A percentile compares a stretch with the other conserved stretches of the same genome.
Conservation (phyloP, 2,113 vertebrate species). For the Oxyruncus cristatus region DNA sequence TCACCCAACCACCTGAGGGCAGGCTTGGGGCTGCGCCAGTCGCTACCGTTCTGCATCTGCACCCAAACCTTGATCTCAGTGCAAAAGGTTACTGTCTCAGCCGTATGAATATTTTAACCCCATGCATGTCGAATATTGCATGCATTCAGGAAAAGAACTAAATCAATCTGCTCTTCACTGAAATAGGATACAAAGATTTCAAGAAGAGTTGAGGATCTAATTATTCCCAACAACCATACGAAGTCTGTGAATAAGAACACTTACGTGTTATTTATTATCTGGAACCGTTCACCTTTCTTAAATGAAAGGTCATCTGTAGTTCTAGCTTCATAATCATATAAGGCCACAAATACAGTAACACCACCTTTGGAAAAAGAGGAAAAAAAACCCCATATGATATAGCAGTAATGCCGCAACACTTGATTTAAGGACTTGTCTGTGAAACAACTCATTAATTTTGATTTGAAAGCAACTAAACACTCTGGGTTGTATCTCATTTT, state of each 20-base stretch:
- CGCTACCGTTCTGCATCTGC: not conserved
- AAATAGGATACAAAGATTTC: not conserved
- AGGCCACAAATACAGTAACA: constrained; percentile 98
- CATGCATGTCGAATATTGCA: not conserved
- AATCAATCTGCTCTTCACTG: not conserved
- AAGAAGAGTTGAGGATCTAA: not conserved
- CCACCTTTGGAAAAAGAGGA: constrained; percentile 78
- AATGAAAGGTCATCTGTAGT: constrained; percentile 98
- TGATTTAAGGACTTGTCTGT: not conserved
- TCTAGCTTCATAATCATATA: constrained; percentile 98
- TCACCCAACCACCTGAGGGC: not conserved
- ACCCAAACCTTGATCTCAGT: not conserved
- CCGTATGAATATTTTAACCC: not conserved
- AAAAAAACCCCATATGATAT: not conserved
- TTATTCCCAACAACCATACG: not conserved
- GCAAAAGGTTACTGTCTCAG: not conserved
- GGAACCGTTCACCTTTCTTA: constrained; percentile 97
- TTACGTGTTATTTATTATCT: constrained; percentile 99
- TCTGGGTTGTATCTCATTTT: not conserved
- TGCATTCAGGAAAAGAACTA: not conserved
- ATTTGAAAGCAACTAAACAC: not conserved
- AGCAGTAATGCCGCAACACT: not conserved
- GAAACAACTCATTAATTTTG: not conserved
- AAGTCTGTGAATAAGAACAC: constrained; percentile 41
- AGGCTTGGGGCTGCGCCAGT: not conserved